Evolutionary conservation across 2,888 invertebrate species (phyloP).

Genomic region (Thera britannica): DNA sequence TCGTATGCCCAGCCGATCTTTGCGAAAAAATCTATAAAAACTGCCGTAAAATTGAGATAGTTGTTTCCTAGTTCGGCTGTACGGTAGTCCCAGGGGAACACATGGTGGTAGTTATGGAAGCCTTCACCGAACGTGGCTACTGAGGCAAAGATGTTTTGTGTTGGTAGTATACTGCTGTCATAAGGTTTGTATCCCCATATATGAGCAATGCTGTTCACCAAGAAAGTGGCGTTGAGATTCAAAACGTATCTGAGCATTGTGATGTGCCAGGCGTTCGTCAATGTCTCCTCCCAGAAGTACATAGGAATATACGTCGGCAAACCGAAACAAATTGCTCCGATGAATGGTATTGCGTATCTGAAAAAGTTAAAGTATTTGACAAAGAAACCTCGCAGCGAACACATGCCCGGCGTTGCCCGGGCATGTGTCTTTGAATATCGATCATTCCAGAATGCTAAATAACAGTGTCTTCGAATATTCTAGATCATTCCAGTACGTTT

Average conservation of each 20-base stretch:
- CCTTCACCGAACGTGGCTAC: constrained; percentile 58
- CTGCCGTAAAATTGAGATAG: constrained; percentile 53
- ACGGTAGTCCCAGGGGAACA: constrained; percentile 64
- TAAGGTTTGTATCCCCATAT: constrained; percentile 75
- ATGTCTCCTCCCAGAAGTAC: constrained; percentile 85
- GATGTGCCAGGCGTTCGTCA: constrained; percentile 68
- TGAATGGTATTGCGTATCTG: constrained; percentile 86
- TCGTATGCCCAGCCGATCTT: constrained; percentile 65
- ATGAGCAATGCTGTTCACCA: constrained; percentile 88
- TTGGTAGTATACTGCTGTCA: constrained; percentile 61
- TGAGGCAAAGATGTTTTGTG: constrained; percentile 48
- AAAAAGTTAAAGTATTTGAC: constrained; percentile 29
- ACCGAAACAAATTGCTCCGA: constrained; percentile 79
- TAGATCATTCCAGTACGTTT: too few species aligned
- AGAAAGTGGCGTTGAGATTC: constrained; percentile 86
- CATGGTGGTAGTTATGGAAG: constrained; percentile 65
- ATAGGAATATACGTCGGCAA: constrained; percentile 85
- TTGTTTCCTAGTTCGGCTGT: constrained; percentile 62
- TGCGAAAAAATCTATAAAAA: constrained; percentile 61
- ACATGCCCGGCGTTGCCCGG: too few species aligned
- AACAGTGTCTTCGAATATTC: too few species aligned
- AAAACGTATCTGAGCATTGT: constrained; percentile 81
- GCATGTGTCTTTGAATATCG: too few species aligned
- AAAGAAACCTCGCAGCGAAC: too few species aligned
- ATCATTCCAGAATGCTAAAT: too few species aligned